These are phyloP conservation scores for Sepioteuthis lessoniana DNA, from an alignment of 2,888 invertebrate species.

Conservation along the genomic window DNA sequence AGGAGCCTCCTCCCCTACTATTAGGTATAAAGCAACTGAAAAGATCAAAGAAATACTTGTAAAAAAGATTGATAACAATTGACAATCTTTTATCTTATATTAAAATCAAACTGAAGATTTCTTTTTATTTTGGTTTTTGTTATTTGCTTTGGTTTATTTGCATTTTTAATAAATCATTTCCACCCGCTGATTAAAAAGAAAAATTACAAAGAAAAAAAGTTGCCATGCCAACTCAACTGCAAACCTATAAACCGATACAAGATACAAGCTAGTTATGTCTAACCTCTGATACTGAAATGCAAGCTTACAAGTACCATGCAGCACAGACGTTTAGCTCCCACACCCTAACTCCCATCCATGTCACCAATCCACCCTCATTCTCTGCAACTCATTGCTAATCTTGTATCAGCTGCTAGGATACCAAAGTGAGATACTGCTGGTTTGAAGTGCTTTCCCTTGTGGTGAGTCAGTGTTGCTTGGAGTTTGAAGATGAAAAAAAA, in stretches of 20 bases:
- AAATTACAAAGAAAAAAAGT: not conserved
- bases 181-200: not conserved
- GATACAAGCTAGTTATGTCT: not conserved
- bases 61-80: not conserved
- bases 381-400: not conserved
- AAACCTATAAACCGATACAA: not conserved
- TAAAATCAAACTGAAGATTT: not conserved
- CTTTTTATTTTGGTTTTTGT: not conserved
- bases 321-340: not conserved
- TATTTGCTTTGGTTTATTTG: not conserved
- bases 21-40: not conserved
- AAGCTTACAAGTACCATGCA: not conserved
- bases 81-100: not conserved
- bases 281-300: not conserved
- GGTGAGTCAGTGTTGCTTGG: not conserved
- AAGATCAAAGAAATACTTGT: not conserved
- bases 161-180: not conserved
- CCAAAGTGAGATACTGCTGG: not conserved
- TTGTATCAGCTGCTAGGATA: constrained; percentile 2
- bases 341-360: not conserved
- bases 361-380: not conserved
- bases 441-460: not conserved
- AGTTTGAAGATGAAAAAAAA: not conserved
- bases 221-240: not conserved
- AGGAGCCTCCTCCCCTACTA: too few species aligned